Evolutionary conservation across 64 coral and sea anemone genomes (phyloP), one percentile per base, ranked within the genome.

Genomic region (Actinia equina): DNA sequence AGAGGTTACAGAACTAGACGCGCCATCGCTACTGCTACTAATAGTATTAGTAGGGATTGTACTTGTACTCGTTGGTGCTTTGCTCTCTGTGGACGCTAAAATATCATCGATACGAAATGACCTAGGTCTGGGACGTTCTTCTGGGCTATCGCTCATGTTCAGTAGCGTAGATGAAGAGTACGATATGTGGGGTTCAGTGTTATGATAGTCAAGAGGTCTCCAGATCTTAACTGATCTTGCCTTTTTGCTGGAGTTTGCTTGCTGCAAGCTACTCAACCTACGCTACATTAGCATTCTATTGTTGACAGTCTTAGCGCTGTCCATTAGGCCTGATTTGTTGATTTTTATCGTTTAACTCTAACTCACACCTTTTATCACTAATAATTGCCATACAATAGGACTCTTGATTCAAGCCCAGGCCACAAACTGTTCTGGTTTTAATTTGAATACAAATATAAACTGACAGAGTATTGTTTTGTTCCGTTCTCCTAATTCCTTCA

Each of bases 271-370:
- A 74, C 69, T 41, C 69, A 74, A 41, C 62, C 41, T 57, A 57
- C 78, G 49, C 78, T 52, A 81, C 77, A 79, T 81, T 81, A 52
- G 78, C 78, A 81, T 81, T 81, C 78, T 81, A 81, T 81, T 81
- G 78, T 81, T 81, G 78, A 81, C 78, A 49, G 78, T 81, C 78
- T 49, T 17, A 49, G 78, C 43, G 78, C 78, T 81, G 78, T 81
- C 78, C 78, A 81, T 81, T 81, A 81, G 78, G 17, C 43, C 17
- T 81, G 78, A 81, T 81, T 81, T 81, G 78, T 81, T 81, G 78
- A 81, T 81, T 81, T 81, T 81, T 81, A 81, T 81, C 78, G 49
- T 81, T 81, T 81, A 74, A 74, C 69, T 42, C 69, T 5, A 27
- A 74, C n/a, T 74, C 69, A 41, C 69, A 74, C 69, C 69, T 74